These are phyloP conservation scores for Micromys minutus DNA, from an alignment of 2,113 vertebrate genomes.

Conservation along the genomic window DNA sequence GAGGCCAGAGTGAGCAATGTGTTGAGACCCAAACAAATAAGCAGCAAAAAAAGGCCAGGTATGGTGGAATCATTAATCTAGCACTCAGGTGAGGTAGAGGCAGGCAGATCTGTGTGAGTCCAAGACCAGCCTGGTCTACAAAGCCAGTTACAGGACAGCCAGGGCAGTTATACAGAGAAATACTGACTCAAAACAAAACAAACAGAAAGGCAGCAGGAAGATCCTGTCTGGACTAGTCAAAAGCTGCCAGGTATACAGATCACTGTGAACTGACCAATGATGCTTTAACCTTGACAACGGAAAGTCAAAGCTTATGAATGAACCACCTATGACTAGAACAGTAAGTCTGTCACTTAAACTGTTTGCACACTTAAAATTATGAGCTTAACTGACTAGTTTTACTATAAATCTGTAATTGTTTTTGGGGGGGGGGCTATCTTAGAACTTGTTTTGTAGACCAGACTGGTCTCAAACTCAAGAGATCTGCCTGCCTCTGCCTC, in stretches of 20 bases:
- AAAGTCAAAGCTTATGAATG: constrained; percentile 27
- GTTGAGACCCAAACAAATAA: constrained; percentile 31
- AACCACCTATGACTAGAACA: constrained; percentile 35
- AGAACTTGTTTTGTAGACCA: neutral
- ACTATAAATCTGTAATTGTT: constrained; percentile 57
- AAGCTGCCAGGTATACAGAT: neutral
- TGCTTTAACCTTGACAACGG: neutral
- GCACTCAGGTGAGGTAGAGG: too few relatives aligned
- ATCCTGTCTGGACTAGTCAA: constrained; percentile 47
- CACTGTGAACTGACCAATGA: neutral
- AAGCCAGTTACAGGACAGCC: too few relatives aligned
- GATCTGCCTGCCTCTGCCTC: neutral
- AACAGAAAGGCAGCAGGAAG: constrained; percentile 46
- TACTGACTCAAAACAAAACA: neutral
- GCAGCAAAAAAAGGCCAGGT: neutral
- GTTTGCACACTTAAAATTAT: neutral
- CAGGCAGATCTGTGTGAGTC: too few relatives aligned
- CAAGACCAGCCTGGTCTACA: too few relatives aligned
- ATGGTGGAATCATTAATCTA: too few relatives aligned
- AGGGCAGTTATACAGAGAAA: too few relatives aligned
- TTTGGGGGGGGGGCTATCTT: too few relatives aligned
- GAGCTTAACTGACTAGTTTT: constrained; percentile 42
- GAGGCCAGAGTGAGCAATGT: neutral
- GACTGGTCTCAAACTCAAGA: neutral
- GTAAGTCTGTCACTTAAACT: neutral